Evolutionary conservation across 2,113 vertebrate genomes (phyloP).

Genomic region (Pimephales promelas): DNA sequence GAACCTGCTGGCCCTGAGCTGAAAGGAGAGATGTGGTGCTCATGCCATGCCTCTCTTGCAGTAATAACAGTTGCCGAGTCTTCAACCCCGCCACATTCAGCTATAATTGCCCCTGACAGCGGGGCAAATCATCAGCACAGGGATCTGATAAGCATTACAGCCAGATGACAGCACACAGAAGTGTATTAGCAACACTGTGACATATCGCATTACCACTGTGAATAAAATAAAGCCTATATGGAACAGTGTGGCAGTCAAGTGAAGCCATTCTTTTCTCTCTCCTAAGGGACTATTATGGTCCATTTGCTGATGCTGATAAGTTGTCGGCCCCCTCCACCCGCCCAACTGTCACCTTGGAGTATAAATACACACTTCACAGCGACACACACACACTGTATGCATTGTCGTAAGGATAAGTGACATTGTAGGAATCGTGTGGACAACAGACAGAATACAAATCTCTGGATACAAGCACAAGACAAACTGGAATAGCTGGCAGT

Average conservation of each 20-base stretch:
- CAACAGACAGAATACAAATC: background rate
- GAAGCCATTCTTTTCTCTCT: conserved; percentile 86
- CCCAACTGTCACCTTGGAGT: conserved; percentile 78
- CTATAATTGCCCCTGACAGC: conserved; percentile 98
- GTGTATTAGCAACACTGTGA: conserved; percentile 88
- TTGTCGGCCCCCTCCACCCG: conserved; percentile 60
- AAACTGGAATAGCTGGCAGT: conserved; percentile 4
- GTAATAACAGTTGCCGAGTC: conserved; percentile 75
- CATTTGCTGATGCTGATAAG: conserved; percentile 90
- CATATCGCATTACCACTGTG: conserved; percentile 98
- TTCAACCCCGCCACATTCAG: conserved; percentile 85
- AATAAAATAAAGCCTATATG: conserved; percentile 96
- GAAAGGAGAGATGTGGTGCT: conserved; percentile 57
- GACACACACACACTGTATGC: conserved; percentile 8
- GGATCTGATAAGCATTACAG: conserved; percentile 97
- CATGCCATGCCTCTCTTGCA: conserved; percentile 63
- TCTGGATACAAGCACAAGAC: conserved; percentile 27
- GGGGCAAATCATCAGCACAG: conserved; percentile 92
- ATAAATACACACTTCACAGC: conserved; percentile 39
- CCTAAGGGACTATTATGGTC: conserved; percentile 85
- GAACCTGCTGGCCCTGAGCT: conserved; percentile 60
- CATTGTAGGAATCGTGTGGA: conserved; percentile 4
- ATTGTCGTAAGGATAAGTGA: background rate
- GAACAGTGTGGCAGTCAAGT: conserved; percentile 87
- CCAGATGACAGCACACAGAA: conserved; percentile 98